Evolutionary conservation across 1,140 invertebrate genomes (phyloP).

Genomic region (Melitaea cinxia): DNA sequence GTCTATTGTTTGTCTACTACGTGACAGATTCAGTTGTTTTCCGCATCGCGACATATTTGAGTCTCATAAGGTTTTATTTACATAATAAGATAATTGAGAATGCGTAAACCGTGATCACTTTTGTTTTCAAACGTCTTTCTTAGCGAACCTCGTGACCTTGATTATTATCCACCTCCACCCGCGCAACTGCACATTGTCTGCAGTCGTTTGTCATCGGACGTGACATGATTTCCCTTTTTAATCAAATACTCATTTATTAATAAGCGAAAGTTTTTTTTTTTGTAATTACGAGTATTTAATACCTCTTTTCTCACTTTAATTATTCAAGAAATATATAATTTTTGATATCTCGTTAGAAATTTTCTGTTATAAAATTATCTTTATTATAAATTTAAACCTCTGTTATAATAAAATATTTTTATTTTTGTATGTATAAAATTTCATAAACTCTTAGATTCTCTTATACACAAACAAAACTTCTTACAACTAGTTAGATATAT

Average conservation of each 20-base stretch:
- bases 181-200: slow-evolving; percentile 63
- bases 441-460: no score
- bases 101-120: slow-evolving; percentile 68
- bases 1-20: neutral
- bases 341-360: neutral
- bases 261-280: slow-evolving; percentile 62
- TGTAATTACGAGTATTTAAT: no score
- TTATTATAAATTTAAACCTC: no score
- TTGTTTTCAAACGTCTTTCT: slow-evolving; percentile 69
- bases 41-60: neutral
- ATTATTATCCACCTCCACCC: slow-evolving; percentile 59
- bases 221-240: slow-evolving; percentile 72
- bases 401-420: no score
- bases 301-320: neutral
- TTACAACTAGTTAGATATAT: neutral
- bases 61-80: slow-evolving; percentile 40
- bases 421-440: no score
- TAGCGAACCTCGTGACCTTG: slow-evolving; percentile 56
- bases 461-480: no score
- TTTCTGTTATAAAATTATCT: no score
- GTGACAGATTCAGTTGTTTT: neutral
- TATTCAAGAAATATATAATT: neutral
- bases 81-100: slow-evolving; percentile 52
- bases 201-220: slow-evolving; percentile 58
- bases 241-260: slow-evolving; percentile 61